A percentile compares a stretch with the other conserved stretches of the same genome.
phyloP scores from a whole-genome alignment of 2,797 vertebrate species.

The Pseudochromis fuscus region DNA sequence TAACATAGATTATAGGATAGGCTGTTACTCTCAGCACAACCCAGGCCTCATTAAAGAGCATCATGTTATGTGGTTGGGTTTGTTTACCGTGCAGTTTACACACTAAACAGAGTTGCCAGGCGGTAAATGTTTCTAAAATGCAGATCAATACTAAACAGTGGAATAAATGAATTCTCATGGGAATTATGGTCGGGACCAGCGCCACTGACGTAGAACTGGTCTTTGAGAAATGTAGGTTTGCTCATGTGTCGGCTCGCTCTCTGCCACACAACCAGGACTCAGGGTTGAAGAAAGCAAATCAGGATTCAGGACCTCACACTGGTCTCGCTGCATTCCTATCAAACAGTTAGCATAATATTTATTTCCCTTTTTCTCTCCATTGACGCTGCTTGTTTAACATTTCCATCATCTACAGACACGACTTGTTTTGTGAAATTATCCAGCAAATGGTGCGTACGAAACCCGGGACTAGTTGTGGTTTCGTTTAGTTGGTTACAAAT shows the following conservation, averaged over 20 bases:
- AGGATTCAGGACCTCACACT: conserved; percentile 36
- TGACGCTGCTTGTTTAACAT: conserved; percentile 57
- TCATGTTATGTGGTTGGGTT: conserved; percentile 67
- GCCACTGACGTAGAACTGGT: conserved; percentile 66
- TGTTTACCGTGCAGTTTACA: conserved; percentile 74
- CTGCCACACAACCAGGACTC: conserved; percentile 42
- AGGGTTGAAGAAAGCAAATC: conserved; percentile 39
- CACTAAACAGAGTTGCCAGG: conserved; percentile 74
- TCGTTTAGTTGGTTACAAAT: conserved; percentile 77
- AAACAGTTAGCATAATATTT: conserved; percentile 57
- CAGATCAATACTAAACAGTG: conserved; percentile 75
- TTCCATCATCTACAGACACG: conserved; percentile 65
- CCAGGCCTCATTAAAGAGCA: conserved; percentile 67
- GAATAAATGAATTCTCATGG: conserved; percentile 71
- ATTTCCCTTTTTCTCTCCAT: conserved; percentile 44
- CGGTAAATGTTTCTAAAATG: conserved; percentile 66
- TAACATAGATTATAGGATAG: conserved; percentile 65
- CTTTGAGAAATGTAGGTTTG: conserved; percentile 43
- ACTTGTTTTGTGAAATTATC: conserved; percentile 68
- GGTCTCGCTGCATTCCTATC: conserved; percentile 53
- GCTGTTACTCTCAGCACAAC: conserved; percentile 41
- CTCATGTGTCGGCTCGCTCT: conserved; percentile 23
- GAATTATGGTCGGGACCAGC: conserved; percentile 64
- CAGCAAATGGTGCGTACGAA: conserved; percentile 61
- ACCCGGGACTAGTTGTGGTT: conserved; percentile 77